A percentile compares a stretch with the other conserved stretches of the same genome.
phyloP scores from a whole-genome alignment of 2,888 invertebrate genomes.

The Tanypteryx hageni region DNA sequence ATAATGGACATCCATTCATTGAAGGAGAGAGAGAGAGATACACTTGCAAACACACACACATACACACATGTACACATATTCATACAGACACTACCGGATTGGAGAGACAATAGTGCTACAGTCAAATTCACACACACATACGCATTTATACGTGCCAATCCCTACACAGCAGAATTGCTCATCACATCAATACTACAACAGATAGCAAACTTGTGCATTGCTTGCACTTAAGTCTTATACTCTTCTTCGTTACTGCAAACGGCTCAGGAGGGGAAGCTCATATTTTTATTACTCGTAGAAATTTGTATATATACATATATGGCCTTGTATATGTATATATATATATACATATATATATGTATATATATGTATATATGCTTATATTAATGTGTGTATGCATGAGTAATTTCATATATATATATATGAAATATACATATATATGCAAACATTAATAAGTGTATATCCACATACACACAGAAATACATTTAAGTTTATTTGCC shows the following conservation, averaged over 20 bases:
- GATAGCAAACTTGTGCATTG: constrained; percentile 61
- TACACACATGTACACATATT: not conserved
- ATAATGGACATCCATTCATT: constrained; percentile 43
- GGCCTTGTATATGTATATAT: not conserved
- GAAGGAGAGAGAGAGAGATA: not conserved
- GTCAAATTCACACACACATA: constrained; percentile 45
- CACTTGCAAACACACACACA: constrained; percentile 13
- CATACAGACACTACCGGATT: constrained; percentile 20
- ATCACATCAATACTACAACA: constrained; percentile 63
- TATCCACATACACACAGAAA: constrained; percentile 47
- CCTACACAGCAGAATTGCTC: constrained; percentile 45
- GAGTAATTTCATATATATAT: not conserved
- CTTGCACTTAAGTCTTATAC: constrained; percentile 58
- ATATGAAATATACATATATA: not conserved
- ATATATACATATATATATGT: constrained; percentile 44
- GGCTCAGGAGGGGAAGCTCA: constrained; percentile 54
- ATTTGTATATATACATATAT: constrained; percentile 43
- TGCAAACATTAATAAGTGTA: not conserved
- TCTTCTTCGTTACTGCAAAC: constrained; percentile 62
- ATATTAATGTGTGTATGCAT: not conserved
- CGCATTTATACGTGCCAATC: constrained; percentile 49
- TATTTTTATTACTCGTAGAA: constrained; percentile 38
- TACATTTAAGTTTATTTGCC: constrained; percentile 54
- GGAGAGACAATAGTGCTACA: constrained; percentile 58
- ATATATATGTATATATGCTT: constrained; percentile 27